A percentile compares a stretch with the other conserved stretches of the same genome.
Conservation (phyloP, 1,140 invertebrate genomes). For the Vanessa atalanta region DNA sequence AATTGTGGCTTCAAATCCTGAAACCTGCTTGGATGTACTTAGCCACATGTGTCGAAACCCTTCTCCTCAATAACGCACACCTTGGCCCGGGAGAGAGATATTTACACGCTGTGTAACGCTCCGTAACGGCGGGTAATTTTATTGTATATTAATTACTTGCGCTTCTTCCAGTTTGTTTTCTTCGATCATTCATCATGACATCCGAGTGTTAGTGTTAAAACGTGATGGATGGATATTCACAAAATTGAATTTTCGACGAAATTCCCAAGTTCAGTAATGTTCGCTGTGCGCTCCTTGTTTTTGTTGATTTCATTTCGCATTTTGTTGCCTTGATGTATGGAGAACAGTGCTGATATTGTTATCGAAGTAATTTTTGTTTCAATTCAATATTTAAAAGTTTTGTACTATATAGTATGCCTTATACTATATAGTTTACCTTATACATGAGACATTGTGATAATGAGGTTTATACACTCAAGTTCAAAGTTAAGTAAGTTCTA, state of each 20-base stretch:
- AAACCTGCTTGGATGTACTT: no score
- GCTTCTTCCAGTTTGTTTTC: conserved; percentile 2
- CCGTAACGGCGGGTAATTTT: not conserved
- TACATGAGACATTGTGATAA: no score
- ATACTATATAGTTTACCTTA: no score
- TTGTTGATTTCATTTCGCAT: not conserved
- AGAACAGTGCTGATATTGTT: no score
- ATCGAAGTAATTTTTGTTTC: no score
- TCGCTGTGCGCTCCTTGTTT: not conserved
- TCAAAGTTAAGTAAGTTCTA: no score
- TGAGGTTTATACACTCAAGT: no score
- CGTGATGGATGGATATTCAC: conserved; percentile 9
- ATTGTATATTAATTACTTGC: not conserved
- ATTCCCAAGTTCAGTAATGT: conserved; percentile 5
- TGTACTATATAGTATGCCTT: no score
- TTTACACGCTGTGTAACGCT: not conserved
- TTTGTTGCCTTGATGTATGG: not conserved
- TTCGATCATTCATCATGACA: conserved; percentile 19
- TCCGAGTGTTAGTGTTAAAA: conserved; percentile 11
- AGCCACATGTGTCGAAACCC: no score
- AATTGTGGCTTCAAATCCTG: no score
- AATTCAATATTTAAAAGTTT: no score
- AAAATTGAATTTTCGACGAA: conserved; percentile 12
- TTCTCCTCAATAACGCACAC: no score
- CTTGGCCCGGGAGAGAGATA: not conserved